Conservation (phyloP, 2,888 invertebrate genomes). For the Cylloceria caligata region DNA sequence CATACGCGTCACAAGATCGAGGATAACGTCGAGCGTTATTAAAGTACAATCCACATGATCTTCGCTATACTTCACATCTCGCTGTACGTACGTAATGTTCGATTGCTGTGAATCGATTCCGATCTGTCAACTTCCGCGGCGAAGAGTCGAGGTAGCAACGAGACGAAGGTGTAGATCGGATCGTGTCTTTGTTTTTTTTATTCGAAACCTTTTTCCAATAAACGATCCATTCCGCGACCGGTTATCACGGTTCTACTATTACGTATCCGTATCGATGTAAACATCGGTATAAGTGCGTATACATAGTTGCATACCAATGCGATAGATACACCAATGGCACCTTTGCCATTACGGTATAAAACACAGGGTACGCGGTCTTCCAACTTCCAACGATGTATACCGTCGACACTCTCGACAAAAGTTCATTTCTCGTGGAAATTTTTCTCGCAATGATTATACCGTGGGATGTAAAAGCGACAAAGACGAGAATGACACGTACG, state of each 20-base stretch:
- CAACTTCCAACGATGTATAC: neutral
- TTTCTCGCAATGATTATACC: constrained; percentile 26
- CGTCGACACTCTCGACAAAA: constrained; percentile 30
- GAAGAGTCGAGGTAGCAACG: neutral
- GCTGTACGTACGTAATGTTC: neutral
- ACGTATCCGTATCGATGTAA: neutral
- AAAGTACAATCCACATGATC: neutral
- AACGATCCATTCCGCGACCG: constrained; percentile 37
- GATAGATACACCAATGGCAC: no score
- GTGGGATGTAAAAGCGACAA: neutral
- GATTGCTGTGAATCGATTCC: constrained; percentile 3
- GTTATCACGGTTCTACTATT: constrained; percentile 31
- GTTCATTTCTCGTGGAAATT: constrained; percentile 42
- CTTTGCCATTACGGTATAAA: neutral
- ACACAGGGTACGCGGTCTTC: neutral
- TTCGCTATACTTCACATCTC: neutral
- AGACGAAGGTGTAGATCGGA: constrained; percentile 6
- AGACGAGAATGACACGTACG: constrained; percentile 1
- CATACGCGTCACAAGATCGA: constrained; percentile 28
- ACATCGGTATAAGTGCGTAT: neutral
- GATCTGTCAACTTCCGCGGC: constrained; percentile 17
- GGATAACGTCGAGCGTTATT: no score
- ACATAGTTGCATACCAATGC: neutral
- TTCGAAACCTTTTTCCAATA: constrained; percentile 30
- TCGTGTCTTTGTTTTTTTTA: constrained; percentile 13